These are phyloP conservation scores for Coremacera marginata DNA, from an alignment of 2,888 invertebrate species.

Conservation along the genomic window DNA sequence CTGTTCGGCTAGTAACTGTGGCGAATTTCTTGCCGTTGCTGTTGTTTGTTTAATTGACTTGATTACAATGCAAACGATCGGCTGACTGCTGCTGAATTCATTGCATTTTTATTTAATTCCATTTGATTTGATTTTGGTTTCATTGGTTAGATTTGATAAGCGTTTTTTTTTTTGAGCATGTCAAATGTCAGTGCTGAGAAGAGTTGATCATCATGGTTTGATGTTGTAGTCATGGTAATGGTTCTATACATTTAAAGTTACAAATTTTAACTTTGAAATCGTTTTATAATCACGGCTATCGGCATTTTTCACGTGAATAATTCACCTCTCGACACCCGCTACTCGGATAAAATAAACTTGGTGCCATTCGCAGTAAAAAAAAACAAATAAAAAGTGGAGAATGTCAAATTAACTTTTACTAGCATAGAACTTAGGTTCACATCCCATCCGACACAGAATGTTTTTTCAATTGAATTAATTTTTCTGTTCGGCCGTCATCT, in stretches of 20 bases:
- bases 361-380: too few species aligned
- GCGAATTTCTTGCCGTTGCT: slow-evolving; percentile 32
- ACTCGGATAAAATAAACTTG: too few species aligned
- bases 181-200: slow-evolving; percentile 52
- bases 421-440: too few species aligned
- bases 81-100: slow-evolving; percentile 29
- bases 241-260: background rate
- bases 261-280: background rate
- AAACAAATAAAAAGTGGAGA: too few species aligned
- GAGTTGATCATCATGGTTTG: slow-evolving; percentile 8
- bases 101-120: slow-evolving; percentile 36
- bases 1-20: background rate
- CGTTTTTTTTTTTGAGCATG: slow-evolving; percentile 42
- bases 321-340: too few species aligned
- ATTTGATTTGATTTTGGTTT: slow-evolving; percentile 22
- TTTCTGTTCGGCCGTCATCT: too few species aligned
- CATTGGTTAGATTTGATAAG: slow-evolving; percentile 29
- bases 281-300: too few species aligned
- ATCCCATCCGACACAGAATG: too few species aligned
- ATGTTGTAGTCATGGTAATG: background rate
- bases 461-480: too few species aligned
- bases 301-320: too few species aligned
- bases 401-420: too few species aligned
- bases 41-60: slow-evolving; percentile 62
- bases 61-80: slow-evolving; percentile 50